Base-by-base conservation (phyloP, 2,113 vertebrate species). In the Campylorhamphus procurvoides region DNA sequence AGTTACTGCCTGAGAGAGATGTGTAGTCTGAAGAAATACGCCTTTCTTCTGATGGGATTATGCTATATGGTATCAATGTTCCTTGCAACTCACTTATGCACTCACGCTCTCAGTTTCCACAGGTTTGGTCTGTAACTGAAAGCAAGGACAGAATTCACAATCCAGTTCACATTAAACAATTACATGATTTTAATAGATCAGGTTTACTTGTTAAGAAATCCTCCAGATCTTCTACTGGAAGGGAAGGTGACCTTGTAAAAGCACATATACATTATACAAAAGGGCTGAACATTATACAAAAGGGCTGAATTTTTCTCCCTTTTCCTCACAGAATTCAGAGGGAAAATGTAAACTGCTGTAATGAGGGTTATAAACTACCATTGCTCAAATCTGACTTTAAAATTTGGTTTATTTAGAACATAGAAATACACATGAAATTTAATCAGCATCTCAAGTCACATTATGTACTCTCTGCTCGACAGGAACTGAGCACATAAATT, bases 371-470 rank as follows among this genome's bases (percentile, higher is more conserved):
- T 96, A 96, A 97, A 94, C 96, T 95, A 97, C 97, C 95, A 90
- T 85, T 64, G 91, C 96, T 96, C 87, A 94, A 96, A 97, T 98
- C 96, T 97, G 95, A 97, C 97, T 98, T 98, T 98, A 98, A 97
- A 98, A 98, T 98, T 96, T 76, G 74, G 91, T 96, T 97, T 97
- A 97, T 98, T 97, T 97, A 97, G 96, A 98, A 97, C 93, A 77
- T 42, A 91, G 94, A 91, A 92, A 92, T 78, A 92, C 93, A 96
- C 69, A 97, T 97, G 95, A 97, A 97, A 98, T 97, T 97, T 97
- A 97, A 90, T 97, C 96, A 97, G 96, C 90, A 95, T 90, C 95
- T 97, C 81, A 87, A 97, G 92, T 95, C 93, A 95, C 86, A 93
- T 96, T 90, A 90, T 94, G 94, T 96, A 94, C 93, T 97, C 93